phyloP scores from a whole-genome alignment of 2,113 vertebrate genomes.

The Perca schrenkii region DNA sequence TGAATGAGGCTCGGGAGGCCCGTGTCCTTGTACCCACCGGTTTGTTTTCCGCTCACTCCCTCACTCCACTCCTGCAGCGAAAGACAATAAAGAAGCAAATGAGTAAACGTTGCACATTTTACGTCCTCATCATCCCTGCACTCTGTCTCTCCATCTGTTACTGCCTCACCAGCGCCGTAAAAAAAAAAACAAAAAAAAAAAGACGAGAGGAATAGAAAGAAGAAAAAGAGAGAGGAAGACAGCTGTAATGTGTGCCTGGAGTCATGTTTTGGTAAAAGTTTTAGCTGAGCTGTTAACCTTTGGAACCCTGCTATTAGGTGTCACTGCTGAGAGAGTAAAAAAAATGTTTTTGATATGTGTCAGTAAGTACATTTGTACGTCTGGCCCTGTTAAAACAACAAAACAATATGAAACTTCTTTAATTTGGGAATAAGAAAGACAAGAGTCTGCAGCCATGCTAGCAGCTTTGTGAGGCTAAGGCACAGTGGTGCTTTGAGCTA shows the following conservation, averaged over 20 bases:
- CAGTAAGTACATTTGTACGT: slow-evolving; percentile 1
- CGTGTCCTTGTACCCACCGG: slow-evolving; percentile 89
- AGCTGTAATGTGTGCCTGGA: slow-evolving; percentile 26
- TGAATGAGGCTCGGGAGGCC: slow-evolving; percentile 90
- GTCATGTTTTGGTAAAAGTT: slow-evolving; percentile 43
- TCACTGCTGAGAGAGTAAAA: not conserved
- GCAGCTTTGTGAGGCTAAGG: not conserved
- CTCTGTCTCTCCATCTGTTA: slow-evolving; percentile 81
- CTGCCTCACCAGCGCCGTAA: slow-evolving; percentile 78
- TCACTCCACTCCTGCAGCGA: slow-evolving; percentile 83
- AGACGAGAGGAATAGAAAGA: not conserved
- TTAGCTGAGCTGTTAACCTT: slow-evolving; percentile 27
- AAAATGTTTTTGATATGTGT: not conserved
- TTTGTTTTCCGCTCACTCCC: slow-evolving; percentile 87
- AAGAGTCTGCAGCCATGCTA: not conserved
- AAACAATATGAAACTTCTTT: not conserved
- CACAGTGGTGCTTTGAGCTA: not conserved
- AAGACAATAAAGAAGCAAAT: slow-evolving; percentile 84
- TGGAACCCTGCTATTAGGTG: not conserved
- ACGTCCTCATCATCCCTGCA: slow-evolving; percentile 87
- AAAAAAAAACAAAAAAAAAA: slow-evolving; percentile 5
- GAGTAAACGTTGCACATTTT: slow-evolving; percentile 88
- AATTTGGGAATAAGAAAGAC: not conserved
- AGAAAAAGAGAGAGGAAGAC: slow-evolving; percentile 29
- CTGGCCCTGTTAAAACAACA: not conserved